Conservation (phyloP, 1,140 invertebrate genomes). For the fruit fly (Drosophila melanogaster) region Release_6_plus_ISO1_MT NT_033779.5:12185001-12185500, state of each 20-base stretch:
- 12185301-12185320: conserved; percentile 65
- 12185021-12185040: conserved; percentile 32
- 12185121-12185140: conserved; percentile 68
- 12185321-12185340: conserved; percentile 71
- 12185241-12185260: conserved; percentile 7
- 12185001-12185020: conserved; percentile 36
- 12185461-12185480: conserved; percentile 62
- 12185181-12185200: conserved; percentile 1
- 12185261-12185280: conserved; percentile 25
- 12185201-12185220: conserved; percentile 47
- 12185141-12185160: conserved; percentile 54
- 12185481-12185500: conserved; percentile 45
- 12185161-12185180: conserved; percentile 14
- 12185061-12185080: conserved; percentile 80
- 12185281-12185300: conserved; percentile 74
- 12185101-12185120: conserved; percentile 73
- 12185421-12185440: conserved; percentile 28
- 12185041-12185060: conserved; percentile 51
- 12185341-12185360: conserved; percentile 59
- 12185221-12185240: conserved; percentile 44
- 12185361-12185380: conserved; percentile 46
- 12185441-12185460: conserved; percentile 66
- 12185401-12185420: conserved; percentile 13
- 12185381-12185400: conserved; percentile 59
- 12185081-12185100: conserved; percentile 52